A percentile compares a stretch with the other conserved stretches of the same genome.
Evolutionary conservation across 2,888 invertebrate species (phyloP).

Genomic region (Pocota personata): DNA sequence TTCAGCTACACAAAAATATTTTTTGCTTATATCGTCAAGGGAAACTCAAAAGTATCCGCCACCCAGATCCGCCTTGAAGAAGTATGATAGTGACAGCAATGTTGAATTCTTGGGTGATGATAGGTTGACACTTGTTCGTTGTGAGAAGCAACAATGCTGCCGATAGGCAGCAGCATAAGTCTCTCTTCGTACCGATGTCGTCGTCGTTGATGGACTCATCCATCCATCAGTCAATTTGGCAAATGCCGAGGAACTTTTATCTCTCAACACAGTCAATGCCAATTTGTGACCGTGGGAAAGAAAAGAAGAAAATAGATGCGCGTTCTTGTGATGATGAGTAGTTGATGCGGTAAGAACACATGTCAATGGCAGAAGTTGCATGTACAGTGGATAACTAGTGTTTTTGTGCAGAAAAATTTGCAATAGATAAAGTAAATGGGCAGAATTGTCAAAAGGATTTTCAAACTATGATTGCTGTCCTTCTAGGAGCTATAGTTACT

Average conservation of each 20-base stretch:
- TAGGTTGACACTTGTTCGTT: constrained; percentile 8
- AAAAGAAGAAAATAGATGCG: background rate
- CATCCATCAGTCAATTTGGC: constrained; percentile 41
- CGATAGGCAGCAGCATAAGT: background rate
- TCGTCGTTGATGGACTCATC: constrained; percentile 13
- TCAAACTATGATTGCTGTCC: too few species aligned
- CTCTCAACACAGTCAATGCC: background rate
- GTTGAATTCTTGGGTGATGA: constrained; percentile 3
- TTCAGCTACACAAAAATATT: background rate
- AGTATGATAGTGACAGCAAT: background rate
- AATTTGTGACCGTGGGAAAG: background rate
- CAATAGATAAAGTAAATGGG: background rate
- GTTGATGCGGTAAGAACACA: background rate
- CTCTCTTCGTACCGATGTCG: background rate
- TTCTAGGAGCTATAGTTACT: too few species aligned
- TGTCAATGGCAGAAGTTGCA: constrained; percentile 1
- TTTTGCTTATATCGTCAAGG: background rate
- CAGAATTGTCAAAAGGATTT: too few species aligned
- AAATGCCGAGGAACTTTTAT: background rate
- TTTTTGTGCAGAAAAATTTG: background rate
- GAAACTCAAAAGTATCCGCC: background rate
- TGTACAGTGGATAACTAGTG: background rate
- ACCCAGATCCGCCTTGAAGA: background rate
- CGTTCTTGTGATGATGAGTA: background rate
- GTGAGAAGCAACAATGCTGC: constrained; percentile 13